A percentile compares a stretch with the other conserved stretches of the same genome.
Evolutionary conservation across 2,113 vertebrate species (phyloP).

Genomic region (Rhynchopsitta pachyrhyncha): DNA sequence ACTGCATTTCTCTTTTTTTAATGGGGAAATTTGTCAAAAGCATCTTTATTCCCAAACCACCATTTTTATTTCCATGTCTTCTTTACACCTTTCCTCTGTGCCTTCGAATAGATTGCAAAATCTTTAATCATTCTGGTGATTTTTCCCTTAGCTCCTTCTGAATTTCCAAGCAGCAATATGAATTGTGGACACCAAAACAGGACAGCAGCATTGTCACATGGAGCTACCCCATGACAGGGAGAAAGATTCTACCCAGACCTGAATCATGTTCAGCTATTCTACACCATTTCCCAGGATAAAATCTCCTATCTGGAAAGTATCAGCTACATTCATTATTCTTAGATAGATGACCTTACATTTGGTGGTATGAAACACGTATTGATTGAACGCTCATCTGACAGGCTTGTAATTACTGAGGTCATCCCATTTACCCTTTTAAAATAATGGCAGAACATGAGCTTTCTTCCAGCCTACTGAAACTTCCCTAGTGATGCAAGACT

Average conservation of each 20-base stretch:
- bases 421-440: constrained; percentile 36
- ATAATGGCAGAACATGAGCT: neutral
- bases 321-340: neutral
- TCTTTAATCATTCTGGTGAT: neutral
- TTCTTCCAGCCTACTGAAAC: constrained; percentile 12
- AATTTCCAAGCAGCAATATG: rapidly evolving
- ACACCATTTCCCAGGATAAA: neutral
- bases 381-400: constrained; percentile 35
- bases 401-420: constrained; percentile 34
- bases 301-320: neutral
- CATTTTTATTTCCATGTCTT: neutral
- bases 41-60: neutral
- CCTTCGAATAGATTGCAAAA: neutral
- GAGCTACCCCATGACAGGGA: rapidly evolving
- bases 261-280: neutral
- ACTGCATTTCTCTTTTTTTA: neutral
- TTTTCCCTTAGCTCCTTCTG: neutral
- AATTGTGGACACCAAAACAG: neutral
- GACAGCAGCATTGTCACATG: rapidly evolving
- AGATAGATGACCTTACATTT: neutral
- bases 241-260: neutral
- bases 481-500: neutral
- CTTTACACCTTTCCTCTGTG: neutral
- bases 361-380: constrained; percentile 5
- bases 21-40: neutral